phyloP scores from a whole-genome alignment of 2,888 invertebrate genomes.

The Odontothrips loti region DNA sequence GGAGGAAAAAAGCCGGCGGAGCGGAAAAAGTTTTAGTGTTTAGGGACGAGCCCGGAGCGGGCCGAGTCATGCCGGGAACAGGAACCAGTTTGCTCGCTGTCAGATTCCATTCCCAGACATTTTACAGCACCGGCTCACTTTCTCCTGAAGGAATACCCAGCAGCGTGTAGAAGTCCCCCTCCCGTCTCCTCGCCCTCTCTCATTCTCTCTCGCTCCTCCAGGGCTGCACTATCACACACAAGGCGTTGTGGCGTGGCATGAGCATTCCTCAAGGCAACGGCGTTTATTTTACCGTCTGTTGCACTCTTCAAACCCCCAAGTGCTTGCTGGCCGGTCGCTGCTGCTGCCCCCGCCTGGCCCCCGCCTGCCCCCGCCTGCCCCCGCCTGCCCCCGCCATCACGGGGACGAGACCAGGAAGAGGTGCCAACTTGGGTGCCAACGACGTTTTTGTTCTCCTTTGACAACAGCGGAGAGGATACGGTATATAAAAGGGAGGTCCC shows the following conservation, averaged over 20 bases:
- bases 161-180: not conserved
- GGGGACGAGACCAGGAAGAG: not conserved
- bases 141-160: not conserved
- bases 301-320: not conserved
- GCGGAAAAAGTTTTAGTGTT: conserved; percentile 3
- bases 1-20: not conserved
- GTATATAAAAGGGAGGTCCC: too few relatives aligned
- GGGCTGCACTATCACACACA: not conserved
- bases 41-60: not conserved
- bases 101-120: conserved; percentile 6
- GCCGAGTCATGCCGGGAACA: not conserved
- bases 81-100: conserved; percentile 22
- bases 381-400: not conserved
- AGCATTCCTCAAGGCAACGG: not conserved
- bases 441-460: too few relatives aligned
- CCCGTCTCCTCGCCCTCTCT: too few relatives aligned
- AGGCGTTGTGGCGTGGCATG: not conserved
- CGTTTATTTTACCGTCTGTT: not conserved
- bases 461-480: too few relatives aligned
- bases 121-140: not conserved
- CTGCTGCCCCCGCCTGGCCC: too few relatives aligned
- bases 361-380: not conserved
- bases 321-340: too few relatives aligned
- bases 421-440: too few relatives aligned
- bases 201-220: too few relatives aligned